Evolutionary conservation across 2,888 invertebrate genomes (phyloP), one percentile per base, ranked within the genome.

Genomic region (Agrochola lychnidis): DNA sequence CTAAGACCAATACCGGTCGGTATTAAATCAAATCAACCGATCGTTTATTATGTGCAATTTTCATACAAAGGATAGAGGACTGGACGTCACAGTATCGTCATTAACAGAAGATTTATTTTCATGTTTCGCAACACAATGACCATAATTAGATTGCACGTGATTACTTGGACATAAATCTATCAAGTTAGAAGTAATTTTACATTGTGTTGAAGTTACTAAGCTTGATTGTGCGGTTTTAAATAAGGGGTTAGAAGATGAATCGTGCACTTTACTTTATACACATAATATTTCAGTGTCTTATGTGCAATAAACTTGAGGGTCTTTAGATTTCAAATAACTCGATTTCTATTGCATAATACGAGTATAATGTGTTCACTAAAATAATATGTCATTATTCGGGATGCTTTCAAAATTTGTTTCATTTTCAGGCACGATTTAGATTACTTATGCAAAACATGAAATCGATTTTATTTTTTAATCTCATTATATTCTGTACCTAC

Each of bases 41-140:
- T 82, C 84, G 79, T 87, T 86, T 85, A 87, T 84, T 85, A 86
- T 83, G 80, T 85, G 81, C 82, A 88, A 92, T 90, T 91, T 89
- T 84, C 85, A 88, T 85, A 91, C 90, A 91, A 92, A 92, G 89
- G 89, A 76, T 72, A 78, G 67, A 78, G 70, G 53, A 73, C 51
- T 63, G 59, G 61, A 81, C 78, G 79, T 83, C 84, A 83, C 71
- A 66, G 66, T 72, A 70, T 71, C 75, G 73, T 84, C 87, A 84
- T 87, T 84, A 87, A 68, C 62, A 45, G 53, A 75, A 78, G 84
- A 86, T 78, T 88, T 83, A 87, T 85, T 76, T 74, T 76, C 82
- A 78, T 59, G 70, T 78, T 85, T 87, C 76, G 53, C 63, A 76
- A 84, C 61, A 87, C 84, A 78, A 84, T 74, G 67, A 68, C 81